Evolutionary conservation across 2,113 vertebrate genomes (phyloP), one percentile per base, ranked within the genome.

Genomic region (Ploceus nigricollis): DNA sequence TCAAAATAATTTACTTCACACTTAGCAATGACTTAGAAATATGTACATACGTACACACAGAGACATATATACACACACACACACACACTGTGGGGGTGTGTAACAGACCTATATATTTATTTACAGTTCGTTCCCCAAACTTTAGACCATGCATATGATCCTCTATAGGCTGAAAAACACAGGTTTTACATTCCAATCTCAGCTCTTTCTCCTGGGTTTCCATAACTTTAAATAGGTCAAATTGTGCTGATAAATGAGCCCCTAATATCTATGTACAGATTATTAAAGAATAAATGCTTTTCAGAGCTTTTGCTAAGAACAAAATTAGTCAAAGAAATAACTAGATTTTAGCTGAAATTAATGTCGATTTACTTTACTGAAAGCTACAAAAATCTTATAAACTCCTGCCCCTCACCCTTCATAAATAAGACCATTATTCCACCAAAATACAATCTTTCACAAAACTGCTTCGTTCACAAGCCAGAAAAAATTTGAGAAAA

Each of bases 301-400:
- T 71, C 60, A 66, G 65, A 82, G 22, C 28, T 79, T 93, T 84
- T 75, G 35, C 20, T 75, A 20, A 84, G 81, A 85, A 47, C 10
- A 82, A 95, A 91, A 97, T 87, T 87, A 84, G 64, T 71, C 84
- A 94, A 82, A 66, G 47, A n/a, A 75, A 44, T 48, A 89, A 89
- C 27, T 68, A 82, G 18, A 84, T 84, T 78, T 73, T 68, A 14
- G 15, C 48, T 87, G 47, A 87, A 91, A 89, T 78, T 63, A 78
- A 39, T 0, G 0, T 50, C 77, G 4, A 81, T 73, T 94, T 93
- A 61, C 58, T 86, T 81, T 37, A 72, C 15, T 22, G 37, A 82
- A 92, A 85, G 19, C 61, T 76, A 66, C 42, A 35, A 56, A 87
- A 90, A 76, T n/a, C 66, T 87, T 84, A 80, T 9, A 30, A 19